A percentile compares a stretch with the other conserved stretches of the same genome.
Conservation (phyloP, 1,140 invertebrate species). For the Euglossa dilemma region DNA sequence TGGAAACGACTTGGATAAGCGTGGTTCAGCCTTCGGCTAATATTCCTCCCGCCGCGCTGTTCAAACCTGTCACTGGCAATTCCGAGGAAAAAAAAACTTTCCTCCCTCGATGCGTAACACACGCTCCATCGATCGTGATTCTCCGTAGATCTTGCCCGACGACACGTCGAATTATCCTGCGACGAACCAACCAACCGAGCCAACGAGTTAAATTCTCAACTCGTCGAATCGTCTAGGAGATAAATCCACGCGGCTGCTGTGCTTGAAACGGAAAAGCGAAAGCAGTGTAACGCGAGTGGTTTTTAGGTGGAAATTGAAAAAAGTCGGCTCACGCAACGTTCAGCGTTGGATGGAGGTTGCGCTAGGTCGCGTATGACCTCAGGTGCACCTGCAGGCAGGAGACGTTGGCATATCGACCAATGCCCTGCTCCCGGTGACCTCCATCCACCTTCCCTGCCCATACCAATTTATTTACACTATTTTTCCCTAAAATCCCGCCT, state of each 20-base stretch:
- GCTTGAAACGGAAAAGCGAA: background rate
- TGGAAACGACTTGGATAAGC: slow-evolving; percentile 15
- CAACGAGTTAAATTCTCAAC: no score
- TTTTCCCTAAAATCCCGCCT: background rate
- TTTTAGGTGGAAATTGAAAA: slow-evolving; percentile 2
- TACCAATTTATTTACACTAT: slow-evolving; percentile 54
- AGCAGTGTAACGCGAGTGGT: background rate
- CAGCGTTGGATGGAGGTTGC: slow-evolving; percentile 48
- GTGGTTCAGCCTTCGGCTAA: background rate
- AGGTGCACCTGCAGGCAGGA: slow-evolving; percentile 62
- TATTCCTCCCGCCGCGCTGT: background rate
- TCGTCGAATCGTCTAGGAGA: no score
- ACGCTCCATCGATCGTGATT: background rate
- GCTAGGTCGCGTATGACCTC: slow-evolving; percentile 62
- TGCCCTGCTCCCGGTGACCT: slow-evolving; percentile 49
- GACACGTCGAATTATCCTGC: no score
- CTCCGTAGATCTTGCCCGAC: no score
- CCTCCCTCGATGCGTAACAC: background rate
- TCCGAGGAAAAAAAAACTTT: background rate
- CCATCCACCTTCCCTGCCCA: slow-evolving; percentile 25
- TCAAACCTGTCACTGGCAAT: background rate
- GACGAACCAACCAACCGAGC: no score
- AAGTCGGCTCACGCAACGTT: slow-evolving; percentile 3
- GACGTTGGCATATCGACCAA: slow-evolving; percentile 70
- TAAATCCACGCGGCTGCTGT: no score